Conservation (phyloP, 2,888 invertebrate genomes). For the Volucella inanis region DNA sequence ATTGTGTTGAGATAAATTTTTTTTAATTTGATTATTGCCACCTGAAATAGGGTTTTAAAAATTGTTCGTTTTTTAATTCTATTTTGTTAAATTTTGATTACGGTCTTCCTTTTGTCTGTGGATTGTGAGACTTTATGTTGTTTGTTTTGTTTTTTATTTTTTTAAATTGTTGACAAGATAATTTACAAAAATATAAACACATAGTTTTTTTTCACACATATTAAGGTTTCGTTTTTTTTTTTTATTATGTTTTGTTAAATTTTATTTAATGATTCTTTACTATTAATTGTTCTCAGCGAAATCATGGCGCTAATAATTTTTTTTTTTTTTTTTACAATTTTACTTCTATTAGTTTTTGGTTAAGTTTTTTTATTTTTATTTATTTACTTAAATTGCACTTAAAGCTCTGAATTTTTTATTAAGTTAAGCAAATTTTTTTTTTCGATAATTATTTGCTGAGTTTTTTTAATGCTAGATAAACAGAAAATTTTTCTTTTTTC, state of each 20-base stretch:
- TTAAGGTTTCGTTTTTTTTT: constrained; percentile 23
- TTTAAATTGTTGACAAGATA: constrained; percentile 56
- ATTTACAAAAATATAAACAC: constrained; percentile 74
- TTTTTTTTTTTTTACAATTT: constrained; percentile 14
- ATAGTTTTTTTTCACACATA: constrained; percentile 49
- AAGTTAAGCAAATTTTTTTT: constrained; percentile 61
- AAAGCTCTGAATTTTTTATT: constrained; percentile 68
- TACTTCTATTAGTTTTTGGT: constrained; percentile 14
- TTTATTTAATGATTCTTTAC: background rate
- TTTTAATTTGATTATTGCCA: constrained; percentile 29
- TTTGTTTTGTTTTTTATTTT: constrained; percentile 14
- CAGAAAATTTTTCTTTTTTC: constrained; percentile 24
- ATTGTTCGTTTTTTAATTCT: constrained; percentile 3
- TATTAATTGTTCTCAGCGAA: constrained; percentile 10
- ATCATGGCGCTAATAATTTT: constrained; percentile 33
- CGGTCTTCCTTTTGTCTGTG: constrained; percentile 26
- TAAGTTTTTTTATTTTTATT: constrained; percentile 22
- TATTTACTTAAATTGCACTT: constrained; percentile 69
- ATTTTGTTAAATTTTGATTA: constrained; percentile 29
- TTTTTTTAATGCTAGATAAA: constrained; percentile 24
- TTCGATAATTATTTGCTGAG: background rate
- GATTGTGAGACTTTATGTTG: constrained; percentile 23
- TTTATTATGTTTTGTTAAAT: constrained; percentile 34
- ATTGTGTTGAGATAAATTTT: constrained; percentile 25
- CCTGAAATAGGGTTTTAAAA: constrained; percentile 5